Percentiles rank a stretch among this genome's conserved stretches.
Conservation (phyloP, 2,888 invertebrate genomes). For the Rhagophthalmus giganteus region DNA sequence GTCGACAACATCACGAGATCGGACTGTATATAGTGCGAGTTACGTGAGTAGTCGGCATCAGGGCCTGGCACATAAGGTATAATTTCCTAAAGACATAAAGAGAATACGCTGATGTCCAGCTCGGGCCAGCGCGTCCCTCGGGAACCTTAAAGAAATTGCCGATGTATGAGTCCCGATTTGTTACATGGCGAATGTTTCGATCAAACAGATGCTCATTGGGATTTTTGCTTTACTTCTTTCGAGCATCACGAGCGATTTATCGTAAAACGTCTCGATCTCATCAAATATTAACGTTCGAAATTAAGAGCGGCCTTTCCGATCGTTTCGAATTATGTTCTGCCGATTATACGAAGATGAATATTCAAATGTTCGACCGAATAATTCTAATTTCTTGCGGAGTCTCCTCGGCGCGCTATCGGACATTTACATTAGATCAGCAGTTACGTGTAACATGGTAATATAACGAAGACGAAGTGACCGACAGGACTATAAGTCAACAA, state of each 20-base stretch:
- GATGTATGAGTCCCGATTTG: slow-evolving; percentile 56
- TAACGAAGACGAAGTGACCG: slow-evolving; percentile 47
- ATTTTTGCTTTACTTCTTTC: slow-evolving; percentile 24
- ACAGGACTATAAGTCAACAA: slow-evolving; percentile 53
- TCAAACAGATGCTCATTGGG: slow-evolving; percentile 42
- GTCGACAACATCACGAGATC: slow-evolving; percentile 38
- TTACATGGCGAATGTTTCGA: slow-evolving; percentile 48
- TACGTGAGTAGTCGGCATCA: slow-evolving; percentile 42
- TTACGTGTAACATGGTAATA: slow-evolving; percentile 33
- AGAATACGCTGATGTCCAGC: slow-evolving; percentile 56
- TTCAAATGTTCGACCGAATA: too few species aligned
- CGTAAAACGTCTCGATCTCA: too few species aligned
- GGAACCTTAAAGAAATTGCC: slow-evolving; percentile 57
- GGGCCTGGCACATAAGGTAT: slow-evolving; percentile 53
- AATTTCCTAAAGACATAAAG: slow-evolving; percentile 56
- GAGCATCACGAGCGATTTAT: slow-evolving; percentile 1
- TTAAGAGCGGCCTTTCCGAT: too few species aligned
- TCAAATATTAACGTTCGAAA: too few species aligned
- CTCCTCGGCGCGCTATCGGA: too few species aligned
- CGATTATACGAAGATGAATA: too few species aligned
- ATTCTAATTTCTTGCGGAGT: too few species aligned
- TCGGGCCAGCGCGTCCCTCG: slow-evolving; percentile 38
- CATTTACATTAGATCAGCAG: slow-evolving; percentile 27
- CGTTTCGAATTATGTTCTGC: too few species aligned
- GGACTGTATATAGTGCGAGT: slow-evolving; percentile 43